Conservation (phyloP, 2,888 invertebrate genomes). For the Hemicrepidius hirtus region DNA sequence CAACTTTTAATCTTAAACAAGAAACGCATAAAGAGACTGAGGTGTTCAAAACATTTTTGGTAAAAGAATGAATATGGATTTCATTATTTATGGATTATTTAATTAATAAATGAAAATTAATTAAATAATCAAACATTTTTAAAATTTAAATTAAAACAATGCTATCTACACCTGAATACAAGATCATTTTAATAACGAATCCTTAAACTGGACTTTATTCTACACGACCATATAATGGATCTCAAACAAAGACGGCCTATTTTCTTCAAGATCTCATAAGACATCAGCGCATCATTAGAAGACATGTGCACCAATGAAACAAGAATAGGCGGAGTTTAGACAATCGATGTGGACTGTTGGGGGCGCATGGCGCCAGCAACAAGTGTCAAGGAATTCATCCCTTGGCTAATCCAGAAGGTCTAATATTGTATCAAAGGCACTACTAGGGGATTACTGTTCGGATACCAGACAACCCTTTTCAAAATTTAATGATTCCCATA, state of each 20-base stretch:
- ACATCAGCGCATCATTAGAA: conserved; percentile 66
- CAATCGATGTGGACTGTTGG: conserved; percentile 66
- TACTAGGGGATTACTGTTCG: conserved; percentile 3
- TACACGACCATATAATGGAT: conserved; percentile 5
- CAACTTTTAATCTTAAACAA: too few species aligned
- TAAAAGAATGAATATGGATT: too few species aligned
- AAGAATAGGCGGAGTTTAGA: conserved; percentile 67
- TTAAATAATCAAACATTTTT: too few species aligned
- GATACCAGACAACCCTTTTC: neutral
- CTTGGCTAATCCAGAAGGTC: conserved; percentile 38
- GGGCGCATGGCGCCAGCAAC: conserved; percentile 68
- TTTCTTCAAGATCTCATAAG: conserved; percentile 55
- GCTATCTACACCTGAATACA: neutral
- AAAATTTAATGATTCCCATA: conserved; percentile 2
- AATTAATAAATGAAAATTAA: too few species aligned
- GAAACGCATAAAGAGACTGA: too few species aligned
- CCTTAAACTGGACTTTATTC: neutral
- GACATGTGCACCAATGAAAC: conserved; percentile 66
- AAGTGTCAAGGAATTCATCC: conserved; percentile 63
- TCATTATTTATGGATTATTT: too few species aligned
- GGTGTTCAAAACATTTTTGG: too few species aligned
- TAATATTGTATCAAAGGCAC: conserved; percentile 16
- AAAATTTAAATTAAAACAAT: too few species aligned
- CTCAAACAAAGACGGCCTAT: conserved; percentile 41
- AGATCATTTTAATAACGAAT: neutral